Conservation (phyloP, 2,888 invertebrate genomes). For the Escarpia spicata region DNA sequence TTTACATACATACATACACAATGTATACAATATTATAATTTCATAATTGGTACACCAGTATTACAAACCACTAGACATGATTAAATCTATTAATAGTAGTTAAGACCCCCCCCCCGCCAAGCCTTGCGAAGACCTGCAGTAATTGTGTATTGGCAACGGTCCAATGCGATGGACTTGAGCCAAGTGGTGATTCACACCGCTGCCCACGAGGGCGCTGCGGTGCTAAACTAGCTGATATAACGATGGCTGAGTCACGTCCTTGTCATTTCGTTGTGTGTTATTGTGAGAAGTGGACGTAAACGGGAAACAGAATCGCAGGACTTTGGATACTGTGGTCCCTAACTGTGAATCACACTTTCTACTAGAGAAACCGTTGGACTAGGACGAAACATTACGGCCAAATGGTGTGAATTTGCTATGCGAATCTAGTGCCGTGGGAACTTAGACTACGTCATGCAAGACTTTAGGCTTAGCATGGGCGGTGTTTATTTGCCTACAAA, state of each 20-base stretch:
- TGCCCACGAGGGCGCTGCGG: conserved; percentile 9
- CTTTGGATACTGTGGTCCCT: not conserved
- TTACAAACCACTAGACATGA: too few relatives aligned
- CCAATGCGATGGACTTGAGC: not conserved
- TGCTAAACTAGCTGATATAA: not conserved
- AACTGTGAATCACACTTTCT: not conserved
- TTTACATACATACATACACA: too few relatives aligned
- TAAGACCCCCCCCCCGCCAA: not conserved
- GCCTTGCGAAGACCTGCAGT: not conserved
- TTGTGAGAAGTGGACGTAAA: not conserved
- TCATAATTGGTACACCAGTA: too few relatives aligned
- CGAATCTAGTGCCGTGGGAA: not conserved
- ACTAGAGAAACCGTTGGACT: not conserved
- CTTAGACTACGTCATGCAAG: not conserved
- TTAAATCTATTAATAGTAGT: too few relatives aligned
- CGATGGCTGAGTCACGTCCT: not conserved
- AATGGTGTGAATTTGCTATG: not conserved
- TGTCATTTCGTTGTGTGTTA: not conserved
- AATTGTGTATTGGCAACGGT: not conserved
- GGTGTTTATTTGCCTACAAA: not conserved
- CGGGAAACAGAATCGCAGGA: not conserved
- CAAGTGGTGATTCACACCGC: not conserved
- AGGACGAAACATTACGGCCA: not conserved
- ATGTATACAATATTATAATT: too few relatives aligned
- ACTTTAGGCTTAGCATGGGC: not conserved